Base-by-base conservation (phyloP, 2,888 invertebrate genomes). In the Myopa tessellatipennis region DNA sequence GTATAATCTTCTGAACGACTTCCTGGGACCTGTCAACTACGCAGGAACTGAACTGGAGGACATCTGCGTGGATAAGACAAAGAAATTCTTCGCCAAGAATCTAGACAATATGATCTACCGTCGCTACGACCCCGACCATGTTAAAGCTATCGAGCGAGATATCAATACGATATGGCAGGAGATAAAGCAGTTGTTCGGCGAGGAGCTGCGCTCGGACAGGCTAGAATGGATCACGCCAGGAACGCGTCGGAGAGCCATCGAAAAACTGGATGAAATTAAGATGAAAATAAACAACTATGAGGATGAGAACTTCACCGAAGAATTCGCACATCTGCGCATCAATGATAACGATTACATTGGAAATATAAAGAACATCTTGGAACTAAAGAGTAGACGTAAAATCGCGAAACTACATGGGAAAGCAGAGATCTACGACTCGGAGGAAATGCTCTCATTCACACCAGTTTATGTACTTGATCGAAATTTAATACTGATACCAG, bases 21-120 rank as follows among this genome's bases (percentile, higher is more conserved):
- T 89, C 71, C 70, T 82, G 34, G 67, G 83, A 4, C 67, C 82
- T 3, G 76, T 82, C 0, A 70, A 77, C 1, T 77, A 81, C 10
- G 79, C 80, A 6, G 18, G 36, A 6, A 69, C 79, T 1, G 78
- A 79, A 4, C 81, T 83, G 4, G 78, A 80, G 1, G 34, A 80
- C 0, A 67, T 77, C 5, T 88, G 88, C 77, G 78, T 85, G 3
- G 77, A 80, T 1, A 73, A 78, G 4, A 84, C 85, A 0, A 85
- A 84, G 60, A 75, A 83, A 34, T 74, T 82, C 68, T 88, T 88
- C 18, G 79, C 88, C 14, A 88, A 86, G 69, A 84, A 84, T 16
- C 77, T 89, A 14, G 88, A 89, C 58, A 88, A 88, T 26, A 85
- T 89, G 82, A 82, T 87, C 63, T 85, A 84, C 72, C 82, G 88